Evolutionary conservation across 2,113 vertebrate genomes (phyloP), one percentile per base, ranked within the genome.

Genomic region (Pseudorhombus dupliciocellatus): DNA sequence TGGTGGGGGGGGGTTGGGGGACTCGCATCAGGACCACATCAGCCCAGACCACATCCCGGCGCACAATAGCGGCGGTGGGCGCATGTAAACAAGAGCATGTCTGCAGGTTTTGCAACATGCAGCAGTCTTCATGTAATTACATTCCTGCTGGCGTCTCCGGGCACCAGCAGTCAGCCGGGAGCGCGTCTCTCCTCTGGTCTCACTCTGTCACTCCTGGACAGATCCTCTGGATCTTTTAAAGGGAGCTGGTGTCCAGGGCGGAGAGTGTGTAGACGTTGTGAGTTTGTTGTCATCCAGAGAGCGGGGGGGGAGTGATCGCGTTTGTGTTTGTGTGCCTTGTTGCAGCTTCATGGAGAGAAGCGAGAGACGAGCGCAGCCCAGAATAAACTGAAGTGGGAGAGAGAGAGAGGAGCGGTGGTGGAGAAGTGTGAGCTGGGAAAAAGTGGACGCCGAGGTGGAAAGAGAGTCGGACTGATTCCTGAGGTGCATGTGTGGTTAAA

Each of bases 11-110:
- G n/a, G n/a, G n/a, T n/a, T n/a, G n/a, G n/a, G n/a, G 14, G 20
- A 50, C 90, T 92, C 90, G 85, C 92, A 93, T 94, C 92, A 93
- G 91, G 91, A 93, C 90, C 93, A 92, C 78, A 71, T 74, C 63
- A 77, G 76, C 57, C 78, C 42, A 44, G 42, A 44, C 42, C 80
- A 61, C 60, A 76, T 66, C 68, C 52, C 77, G 37, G 53, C 60
- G 62, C 80, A 75, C 83, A 81, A 73, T 61, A 74, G 84, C 67
- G 28, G 20, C n/a, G 10, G 48, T 46, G 62, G 34, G 73, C 53
- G 46, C 28, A 37, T 56, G 68, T 56, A 66, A 74, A 78, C 74
- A 67, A 68, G 52, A 71, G 65, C 65, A 37, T 65, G 73, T 77
- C 66, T 83, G 71, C 65, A 53, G 67, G 62, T 79, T 86, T 84